Conservation (phyloP, 1,140 invertebrate genomes). For the Drosophila bifasciata region DNA sequence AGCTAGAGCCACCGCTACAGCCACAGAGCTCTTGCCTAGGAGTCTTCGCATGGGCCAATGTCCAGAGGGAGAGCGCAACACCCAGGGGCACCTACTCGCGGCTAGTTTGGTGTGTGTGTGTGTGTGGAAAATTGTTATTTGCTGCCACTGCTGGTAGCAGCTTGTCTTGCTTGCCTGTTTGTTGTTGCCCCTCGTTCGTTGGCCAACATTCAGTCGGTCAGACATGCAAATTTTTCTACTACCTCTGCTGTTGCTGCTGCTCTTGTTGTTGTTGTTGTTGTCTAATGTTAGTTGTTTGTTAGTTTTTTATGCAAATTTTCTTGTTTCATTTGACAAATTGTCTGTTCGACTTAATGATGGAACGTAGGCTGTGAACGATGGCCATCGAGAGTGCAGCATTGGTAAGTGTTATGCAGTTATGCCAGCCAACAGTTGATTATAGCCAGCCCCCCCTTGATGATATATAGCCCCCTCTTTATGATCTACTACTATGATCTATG, state of each 20-base stretch:
- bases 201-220: constrained; percentile 70
- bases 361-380: constrained; percentile 42
- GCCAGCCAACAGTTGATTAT: constrained; percentile 2
- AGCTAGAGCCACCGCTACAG: background rate
- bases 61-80: too few species aligned
- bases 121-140: constrained; percentile 69
- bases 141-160: constrained; percentile 23
- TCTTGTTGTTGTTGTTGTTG: constrained; percentile 22
- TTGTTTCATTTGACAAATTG: constrained; percentile 77
- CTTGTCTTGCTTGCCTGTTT: constrained; percentile 14
- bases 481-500: too few species aligned
- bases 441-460: too few species aligned
- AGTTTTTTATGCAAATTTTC: constrained; percentile 77
- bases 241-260: background rate
- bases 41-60: too few species aligned
- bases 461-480: too few species aligned
- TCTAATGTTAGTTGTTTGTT: constrained; percentile 78
- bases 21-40: too few species aligned
- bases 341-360: constrained; percentile 76
- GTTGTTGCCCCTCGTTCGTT: constrained; percentile 42
- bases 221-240: constrained; percentile 75
- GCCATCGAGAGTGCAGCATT: constrained; percentile 1
- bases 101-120: constrained; percentile 16
- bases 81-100: background rate
- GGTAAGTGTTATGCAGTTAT: constrained; percentile 34